Conservation (phyloP, 2,113 vertebrate genomes). For the Petrocephalus zakoni region DNA sequence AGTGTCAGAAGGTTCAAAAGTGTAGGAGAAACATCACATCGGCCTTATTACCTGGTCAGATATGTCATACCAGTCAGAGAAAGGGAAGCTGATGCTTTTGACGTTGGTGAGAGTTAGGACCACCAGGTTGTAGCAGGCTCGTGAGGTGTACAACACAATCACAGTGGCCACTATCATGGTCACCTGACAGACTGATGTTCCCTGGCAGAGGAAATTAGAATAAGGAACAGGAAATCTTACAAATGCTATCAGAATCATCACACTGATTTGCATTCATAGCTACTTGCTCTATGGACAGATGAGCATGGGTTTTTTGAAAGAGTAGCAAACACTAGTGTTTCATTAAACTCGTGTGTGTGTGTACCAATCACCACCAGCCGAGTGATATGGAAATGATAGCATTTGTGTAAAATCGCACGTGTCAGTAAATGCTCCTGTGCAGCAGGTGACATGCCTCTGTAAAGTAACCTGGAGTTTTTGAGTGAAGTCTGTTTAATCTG, state of each 20-base stretch:
- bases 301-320: neutral
- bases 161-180: conserved; percentile 78
- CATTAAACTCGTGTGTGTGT: neutral
- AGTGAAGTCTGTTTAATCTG: neutral
- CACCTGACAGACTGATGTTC: conserved; percentile 92
- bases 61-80: conserved; percentile 97
- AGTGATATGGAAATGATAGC: no score
- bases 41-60: conserved; percentile 80
- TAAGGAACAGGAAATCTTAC: neutral
- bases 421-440: neutral
- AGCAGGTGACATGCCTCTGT: neutral
- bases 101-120: conserved; percentile 76
- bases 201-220: conserved; percentile 57
- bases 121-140: conserved; percentile 94
- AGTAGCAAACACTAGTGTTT: neutral
- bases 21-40: neutral
- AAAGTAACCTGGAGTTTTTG: neutral
- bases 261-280: neutral
- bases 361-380: neutral
- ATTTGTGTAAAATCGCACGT: neutral
- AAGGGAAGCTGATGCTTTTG: conserved; percentile 79
- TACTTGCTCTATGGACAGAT: neutral
- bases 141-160: conserved; percentile 82
- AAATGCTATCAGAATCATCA: neutral
- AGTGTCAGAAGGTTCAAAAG: neutral